phyloP scores from a whole-genome alignment of 2,113 vertebrate species.

The Lepidothrix coronata region DNA sequence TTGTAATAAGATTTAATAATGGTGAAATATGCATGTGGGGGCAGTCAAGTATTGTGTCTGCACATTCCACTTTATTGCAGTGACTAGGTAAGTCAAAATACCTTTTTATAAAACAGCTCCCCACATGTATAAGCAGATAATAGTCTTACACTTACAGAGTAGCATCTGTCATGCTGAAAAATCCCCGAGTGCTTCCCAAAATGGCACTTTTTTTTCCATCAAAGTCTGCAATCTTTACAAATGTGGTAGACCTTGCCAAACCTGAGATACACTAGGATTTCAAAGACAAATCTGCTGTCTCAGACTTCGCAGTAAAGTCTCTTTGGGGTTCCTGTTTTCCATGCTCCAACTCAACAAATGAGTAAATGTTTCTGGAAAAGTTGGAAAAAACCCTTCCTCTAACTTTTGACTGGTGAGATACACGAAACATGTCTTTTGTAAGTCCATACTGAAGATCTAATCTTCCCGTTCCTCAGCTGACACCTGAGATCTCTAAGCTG shows the following conservation, averaged over 20 bases:
- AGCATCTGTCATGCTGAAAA: conserved; percentile 45
- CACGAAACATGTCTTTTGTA: not conserved
- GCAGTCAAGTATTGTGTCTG: conserved; percentile 42
- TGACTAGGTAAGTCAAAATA: conserved; percentile 36
- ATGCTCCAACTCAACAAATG: not conserved
- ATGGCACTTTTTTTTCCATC: not conserved
- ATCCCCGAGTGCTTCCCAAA: conserved; percentile 19
- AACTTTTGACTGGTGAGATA: not conserved
- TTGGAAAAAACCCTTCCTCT: not conserved
- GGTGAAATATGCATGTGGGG: conserved; percentile 35
- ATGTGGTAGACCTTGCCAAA: not conserved
- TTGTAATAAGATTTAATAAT: conserved; percentile 12
- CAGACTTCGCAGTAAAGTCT: not conserved
- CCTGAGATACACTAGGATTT: not conserved
- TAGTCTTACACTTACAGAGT: conserved; percentile 17
- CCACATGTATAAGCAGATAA: not conserved
- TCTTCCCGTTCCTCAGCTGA: not conserved
- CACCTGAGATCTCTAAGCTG: not conserved
- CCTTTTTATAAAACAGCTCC: conserved; percentile 6
- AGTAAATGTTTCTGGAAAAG: not conserved
- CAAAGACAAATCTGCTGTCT: not conserved
- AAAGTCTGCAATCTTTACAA: not conserved
- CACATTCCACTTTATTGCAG: not conserved
- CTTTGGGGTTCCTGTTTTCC: not conserved
- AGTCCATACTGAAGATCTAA: not conserved